Percentiles rank a stretch among this genome's conserved stretches.
Conservation (phyloP, 2,888 invertebrate genomes). For the Rhagium mordax region DNA sequence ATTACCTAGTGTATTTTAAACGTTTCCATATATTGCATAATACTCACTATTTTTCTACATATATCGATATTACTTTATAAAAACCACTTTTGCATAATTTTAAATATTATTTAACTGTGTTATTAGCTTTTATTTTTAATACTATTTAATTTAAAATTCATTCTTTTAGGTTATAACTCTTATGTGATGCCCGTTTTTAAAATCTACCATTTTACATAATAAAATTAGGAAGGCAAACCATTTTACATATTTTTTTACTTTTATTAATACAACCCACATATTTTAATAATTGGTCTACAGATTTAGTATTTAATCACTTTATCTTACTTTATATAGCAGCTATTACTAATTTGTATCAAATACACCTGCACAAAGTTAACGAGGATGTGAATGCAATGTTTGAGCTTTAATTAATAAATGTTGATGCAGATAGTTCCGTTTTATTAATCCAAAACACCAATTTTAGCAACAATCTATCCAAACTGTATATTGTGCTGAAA, state of each 20-base stretch:
- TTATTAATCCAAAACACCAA: not conserved
- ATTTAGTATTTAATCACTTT: not conserved
- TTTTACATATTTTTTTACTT: not conserved
- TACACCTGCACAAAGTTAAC: conserved; percentile 34
- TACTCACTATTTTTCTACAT: not conserved
- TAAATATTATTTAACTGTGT: conserved; percentile 35
- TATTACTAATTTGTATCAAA: conserved; percentile 20
- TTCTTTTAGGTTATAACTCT: not conserved
- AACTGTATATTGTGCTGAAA: no score
- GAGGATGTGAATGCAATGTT: conserved; percentile 41
- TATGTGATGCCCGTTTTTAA: not conserved
- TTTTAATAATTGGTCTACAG: no score
- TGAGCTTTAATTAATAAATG: conserved; percentile 51
- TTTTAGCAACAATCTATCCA: not conserved
- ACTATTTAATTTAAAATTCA: conserved; percentile 10
- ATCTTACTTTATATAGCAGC: conserved; percentile 12
- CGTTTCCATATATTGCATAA: not conserved
- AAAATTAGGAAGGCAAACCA: not conserved
- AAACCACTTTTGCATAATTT: conserved; percentile 9
- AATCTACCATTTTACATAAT: not conserved
- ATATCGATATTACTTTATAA: not conserved
- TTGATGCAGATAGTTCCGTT: conserved; percentile 34
- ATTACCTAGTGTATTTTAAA: not conserved
- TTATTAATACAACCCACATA: no score
- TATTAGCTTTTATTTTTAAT: conserved; percentile 27